A percentile compares a stretch with the other conserved stretches of the same genome.
These are phyloP conservation scores for Thalassophryne amazonica DNA, from an alignment of 2,797 vertebrate species.

Conservation along the genomic window DNA sequence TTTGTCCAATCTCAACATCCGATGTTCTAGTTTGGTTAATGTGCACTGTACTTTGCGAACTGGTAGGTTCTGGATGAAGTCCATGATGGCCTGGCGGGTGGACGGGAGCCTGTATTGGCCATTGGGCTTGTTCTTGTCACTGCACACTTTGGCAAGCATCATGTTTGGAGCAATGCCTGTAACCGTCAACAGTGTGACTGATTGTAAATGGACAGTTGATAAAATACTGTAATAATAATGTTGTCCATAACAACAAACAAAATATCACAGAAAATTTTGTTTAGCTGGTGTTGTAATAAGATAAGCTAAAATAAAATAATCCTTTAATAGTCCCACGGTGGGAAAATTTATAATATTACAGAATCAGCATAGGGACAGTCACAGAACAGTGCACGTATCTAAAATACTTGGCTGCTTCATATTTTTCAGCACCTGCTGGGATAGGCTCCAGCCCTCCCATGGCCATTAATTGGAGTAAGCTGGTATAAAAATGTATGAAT, in stretches of 20 bases:
- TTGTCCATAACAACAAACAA: not conserved
- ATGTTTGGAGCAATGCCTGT: conserved; percentile 96
- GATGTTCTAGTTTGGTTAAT: conserved; percentile 9
- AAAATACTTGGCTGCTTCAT: too few relatives aligned
- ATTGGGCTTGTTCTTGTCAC: conserved; percentile 96
- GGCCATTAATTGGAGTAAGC: too few relatives aligned
- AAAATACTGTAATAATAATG: conserved; percentile 6
- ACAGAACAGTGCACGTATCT: too few relatives aligned
- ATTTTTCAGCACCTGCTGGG: too few relatives aligned
- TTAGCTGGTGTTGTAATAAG: too few relatives aligned
- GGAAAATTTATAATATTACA: too few relatives aligned
- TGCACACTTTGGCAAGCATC: conserved; percentile 97
- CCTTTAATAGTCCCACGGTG: too few relatives aligned
- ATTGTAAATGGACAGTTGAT: conserved; percentile 1
- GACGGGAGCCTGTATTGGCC: conserved; percentile 88
- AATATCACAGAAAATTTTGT: not conserved
- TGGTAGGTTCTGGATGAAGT: conserved; percentile 89
- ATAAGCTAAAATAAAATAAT: too few relatives aligned
- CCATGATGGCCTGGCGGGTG: conserved; percentile 83
- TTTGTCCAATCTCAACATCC: not conserved
- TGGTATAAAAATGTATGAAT: too few relatives aligned
- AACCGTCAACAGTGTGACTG: conserved; percentile 27
- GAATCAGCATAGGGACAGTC: too few relatives aligned
- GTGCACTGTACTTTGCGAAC: conserved; percentile 88
- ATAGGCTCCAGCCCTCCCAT: too few relatives aligned